A percentile compares a stretch with the other conserved stretches of the same genome.
phyloP scores from a whole-genome alignment of 37 sponge, comb jelly and placozoan species.

The Crambe crambe region DNA sequence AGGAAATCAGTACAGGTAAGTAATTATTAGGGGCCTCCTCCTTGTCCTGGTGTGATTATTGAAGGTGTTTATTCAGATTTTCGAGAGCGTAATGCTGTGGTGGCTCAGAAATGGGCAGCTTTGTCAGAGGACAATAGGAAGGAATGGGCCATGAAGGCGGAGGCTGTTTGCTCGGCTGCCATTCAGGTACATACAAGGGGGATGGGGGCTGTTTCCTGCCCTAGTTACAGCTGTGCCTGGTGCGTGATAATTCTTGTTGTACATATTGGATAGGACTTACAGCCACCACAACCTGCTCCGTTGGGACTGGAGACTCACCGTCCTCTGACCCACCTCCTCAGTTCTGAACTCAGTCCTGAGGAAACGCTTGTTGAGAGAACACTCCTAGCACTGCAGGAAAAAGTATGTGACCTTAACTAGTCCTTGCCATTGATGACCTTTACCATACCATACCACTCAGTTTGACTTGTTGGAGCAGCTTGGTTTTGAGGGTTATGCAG shows the following conservation, averaged over 20 bases:
- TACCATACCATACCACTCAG: constrained; percentile 15
- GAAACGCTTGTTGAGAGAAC: constrained; percentile 59
- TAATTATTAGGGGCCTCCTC: not conserved
- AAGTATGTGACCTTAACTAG: constrained; percentile 30
- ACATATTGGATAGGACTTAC: constrained; percentile 10
- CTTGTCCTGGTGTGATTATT: not conserved
- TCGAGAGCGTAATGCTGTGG: constrained; percentile 63
- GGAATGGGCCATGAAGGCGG: constrained; percentile 69
- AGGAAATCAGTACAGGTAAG: constrained; percentile 61
- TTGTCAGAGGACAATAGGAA: constrained; percentile 65
- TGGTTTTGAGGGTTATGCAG: constrained; percentile 84
- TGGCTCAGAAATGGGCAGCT: constrained; percentile 73
- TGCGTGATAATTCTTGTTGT: not conserved
- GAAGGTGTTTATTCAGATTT: constrained; percentile 44
- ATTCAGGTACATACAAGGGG: constrained; percentile 23
- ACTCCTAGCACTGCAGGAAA: constrained; percentile 62
- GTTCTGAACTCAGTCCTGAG: constrained; percentile 26
- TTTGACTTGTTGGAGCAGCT: constrained; percentile 85
- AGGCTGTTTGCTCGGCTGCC: constrained; percentile 57
- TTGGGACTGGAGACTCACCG: not conserved
- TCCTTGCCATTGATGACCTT: not conserved
- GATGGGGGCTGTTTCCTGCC: not conserved
- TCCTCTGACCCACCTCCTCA: constrained; percentile 8
- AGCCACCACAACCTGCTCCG: constrained; percentile 11
- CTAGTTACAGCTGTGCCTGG: not conserved